Conservation (phyloP, 2,888 invertebrate genomes). For the Andrena camellia region DNA sequence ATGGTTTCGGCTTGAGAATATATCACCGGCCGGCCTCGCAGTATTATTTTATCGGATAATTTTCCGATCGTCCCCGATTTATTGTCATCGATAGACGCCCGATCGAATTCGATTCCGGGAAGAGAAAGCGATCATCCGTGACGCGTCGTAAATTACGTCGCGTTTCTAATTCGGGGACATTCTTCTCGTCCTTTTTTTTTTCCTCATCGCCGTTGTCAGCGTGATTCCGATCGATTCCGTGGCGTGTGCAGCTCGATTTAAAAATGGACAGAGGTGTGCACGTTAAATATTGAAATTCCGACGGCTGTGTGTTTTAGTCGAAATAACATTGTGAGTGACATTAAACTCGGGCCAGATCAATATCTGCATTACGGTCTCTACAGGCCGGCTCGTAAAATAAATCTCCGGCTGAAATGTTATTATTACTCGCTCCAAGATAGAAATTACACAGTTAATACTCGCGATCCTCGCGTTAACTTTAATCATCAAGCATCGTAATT, state of each 20-base stretch:
- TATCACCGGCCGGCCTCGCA: not conserved
- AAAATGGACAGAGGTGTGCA: slow-evolving; percentile 19
- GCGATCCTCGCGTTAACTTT: slow-evolving; percentile 32
- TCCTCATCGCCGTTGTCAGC: slow-evolving; percentile 1
- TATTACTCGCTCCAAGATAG: slow-evolving; percentile 51
- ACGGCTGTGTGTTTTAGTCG: slow-evolving; percentile 55
- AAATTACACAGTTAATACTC: slow-evolving; percentile 52
- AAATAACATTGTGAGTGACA: slow-evolving; percentile 70
- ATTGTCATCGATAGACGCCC: not conserved
- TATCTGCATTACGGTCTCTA: slow-evolving; percentile 61
- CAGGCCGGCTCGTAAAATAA: slow-evolving; percentile 63
- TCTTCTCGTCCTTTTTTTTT: not conserved
- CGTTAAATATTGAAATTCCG: slow-evolving; percentile 60
- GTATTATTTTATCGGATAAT: slow-evolving; percentile 18
- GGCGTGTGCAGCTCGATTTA: slow-evolving; percentile 2
- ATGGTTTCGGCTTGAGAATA: slow-evolving; percentile 42
- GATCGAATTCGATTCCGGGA: slow-evolving; percentile 21
- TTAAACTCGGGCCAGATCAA: slow-evolving; percentile 68
- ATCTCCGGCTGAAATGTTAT: slow-evolving; percentile 60
- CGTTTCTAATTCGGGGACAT: slow-evolving; percentile 19
- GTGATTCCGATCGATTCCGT: not conserved
- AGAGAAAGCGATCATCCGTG: slow-evolving; percentile 11
- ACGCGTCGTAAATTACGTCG: not conserved
- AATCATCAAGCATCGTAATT: slow-evolving; percentile 40
- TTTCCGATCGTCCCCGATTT: not conserved